A percentile compares a stretch with the other conserved stretches of the same genome.
Conservation (phyloP, 2,888 invertebrate genomes). For the Andrena bucephala region DNA sequence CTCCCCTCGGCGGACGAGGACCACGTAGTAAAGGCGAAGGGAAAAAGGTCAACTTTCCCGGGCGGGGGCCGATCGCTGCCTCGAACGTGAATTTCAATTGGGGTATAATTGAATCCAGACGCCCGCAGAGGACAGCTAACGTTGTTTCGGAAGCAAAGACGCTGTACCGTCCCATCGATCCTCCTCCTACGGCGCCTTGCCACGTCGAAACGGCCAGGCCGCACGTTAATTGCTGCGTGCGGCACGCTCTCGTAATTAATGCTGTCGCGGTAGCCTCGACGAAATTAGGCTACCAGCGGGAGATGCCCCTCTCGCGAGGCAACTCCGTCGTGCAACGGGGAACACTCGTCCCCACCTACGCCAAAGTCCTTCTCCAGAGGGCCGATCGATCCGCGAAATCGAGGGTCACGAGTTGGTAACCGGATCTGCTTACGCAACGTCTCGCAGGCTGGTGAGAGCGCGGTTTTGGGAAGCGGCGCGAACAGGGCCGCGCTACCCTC, state of each 20-base stretch:
- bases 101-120: neutral
- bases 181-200: neutral
- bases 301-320: no score
- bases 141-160: slow-evolving; percentile 7
- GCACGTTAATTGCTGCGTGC: no score
- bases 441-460: slow-evolving; percentile 3
- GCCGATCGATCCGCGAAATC: slow-evolving; percentile 40
- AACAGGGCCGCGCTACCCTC: slow-evolving; percentile 9
- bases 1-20: neutral
- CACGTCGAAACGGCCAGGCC: no score
- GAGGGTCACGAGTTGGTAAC: slow-evolving; percentile 28
- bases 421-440: slow-evolving; percentile 42
- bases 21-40: neutral
- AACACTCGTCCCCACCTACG: neutral
- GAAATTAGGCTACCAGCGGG: no score
- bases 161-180: slow-evolving; percentile 44
- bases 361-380: neutral
- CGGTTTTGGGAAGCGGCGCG: slow-evolving; percentile 24
- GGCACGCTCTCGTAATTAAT: no score
- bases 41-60: neutral
- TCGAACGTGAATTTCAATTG: no score
- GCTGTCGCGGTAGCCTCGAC: no score
- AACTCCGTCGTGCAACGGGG: neutral
- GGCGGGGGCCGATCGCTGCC: neutral
- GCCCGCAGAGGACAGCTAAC: neutral